Percentiles rank a stretch among this genome's conserved stretches.
Evolutionary conservation across 2,888 invertebrate species (phyloP).

Genomic region (Chalcis sispes): DNA sequence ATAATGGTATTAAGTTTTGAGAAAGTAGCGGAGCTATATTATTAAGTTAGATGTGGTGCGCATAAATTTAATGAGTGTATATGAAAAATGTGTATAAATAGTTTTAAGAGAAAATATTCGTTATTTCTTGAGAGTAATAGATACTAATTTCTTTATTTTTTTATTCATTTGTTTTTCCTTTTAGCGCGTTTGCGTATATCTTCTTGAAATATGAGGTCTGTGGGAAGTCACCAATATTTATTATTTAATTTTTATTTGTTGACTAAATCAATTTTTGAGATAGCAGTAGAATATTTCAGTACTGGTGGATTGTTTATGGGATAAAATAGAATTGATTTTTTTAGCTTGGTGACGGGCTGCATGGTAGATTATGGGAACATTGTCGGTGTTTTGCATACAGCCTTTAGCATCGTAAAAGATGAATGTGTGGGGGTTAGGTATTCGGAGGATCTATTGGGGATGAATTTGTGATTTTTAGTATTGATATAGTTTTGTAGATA

Average conservation of each 20-base stretch:
- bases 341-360: not conserved
- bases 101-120: too few species aligned
- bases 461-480: not conserved
- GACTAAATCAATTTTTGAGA: not conserved
- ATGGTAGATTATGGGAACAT: not conserved
- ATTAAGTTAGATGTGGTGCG: too few species aligned
- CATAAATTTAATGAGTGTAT: too few species aligned
- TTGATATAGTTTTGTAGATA: not conserved
- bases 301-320: not conserved
- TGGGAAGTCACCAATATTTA: not conserved
- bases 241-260: not conserved
- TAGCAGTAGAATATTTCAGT: not conserved
- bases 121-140: too few species aligned
- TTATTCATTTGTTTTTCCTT: not conserved
- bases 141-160: too few species aligned
- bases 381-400: not conserved
- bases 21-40: too few species aligned
- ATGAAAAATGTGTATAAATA: too few species aligned
- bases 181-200: not conserved
- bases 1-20: too few species aligned
- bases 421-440: not conserved
- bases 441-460: not conserved
- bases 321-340: not conserved
- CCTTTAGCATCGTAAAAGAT: not conserved
- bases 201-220: not conserved